Evolutionary conservation across 2,888 invertebrate genomes (phyloP).

Genomic region (Ochropacha duplaris): DNA sequence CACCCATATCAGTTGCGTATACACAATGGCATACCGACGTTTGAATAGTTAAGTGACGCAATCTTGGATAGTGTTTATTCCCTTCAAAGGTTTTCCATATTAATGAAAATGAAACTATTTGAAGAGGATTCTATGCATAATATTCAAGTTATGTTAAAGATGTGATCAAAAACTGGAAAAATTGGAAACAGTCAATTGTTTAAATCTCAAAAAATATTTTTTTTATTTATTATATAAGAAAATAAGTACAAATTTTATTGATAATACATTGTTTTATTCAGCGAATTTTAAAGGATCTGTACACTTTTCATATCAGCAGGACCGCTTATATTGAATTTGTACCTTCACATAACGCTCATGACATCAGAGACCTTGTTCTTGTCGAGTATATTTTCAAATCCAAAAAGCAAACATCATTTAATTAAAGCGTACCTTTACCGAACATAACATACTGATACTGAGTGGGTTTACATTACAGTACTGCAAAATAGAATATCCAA

Average conservation of each 20-base stretch:
- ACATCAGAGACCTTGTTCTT: too few relatives aligned
- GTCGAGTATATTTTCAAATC: too few relatives aligned
- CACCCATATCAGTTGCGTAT: background rate
- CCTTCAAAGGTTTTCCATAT: background rate
- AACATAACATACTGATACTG: too few relatives aligned
- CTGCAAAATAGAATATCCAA: too few relatives aligned
- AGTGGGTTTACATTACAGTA: too few relatives aligned
- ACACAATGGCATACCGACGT: slow-evolving; percentile 16
- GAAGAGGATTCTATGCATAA: background rate
- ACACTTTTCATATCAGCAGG: background rate
- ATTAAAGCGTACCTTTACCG: too few relatives aligned
- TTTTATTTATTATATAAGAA: background rate
- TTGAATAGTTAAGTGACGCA: slow-evolving; percentile 1
- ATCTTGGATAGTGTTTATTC: background rate
- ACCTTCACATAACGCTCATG: too few relatives aligned
- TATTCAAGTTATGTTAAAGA: background rate
- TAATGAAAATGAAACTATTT: background rate
- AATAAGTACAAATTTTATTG: background rate
- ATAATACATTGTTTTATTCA: background rate
- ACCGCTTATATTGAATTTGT: too few relatives aligned
- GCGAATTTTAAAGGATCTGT: background rate
- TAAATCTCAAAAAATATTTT: background rate
- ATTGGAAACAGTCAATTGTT: slow-evolving; percentile 2
- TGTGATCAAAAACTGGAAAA: background rate
- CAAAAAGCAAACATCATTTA: too few relatives aligned